Conservation (phyloP, 2,113 vertebrate genomes). For the Crotophaga sulcirostris region DNA sequence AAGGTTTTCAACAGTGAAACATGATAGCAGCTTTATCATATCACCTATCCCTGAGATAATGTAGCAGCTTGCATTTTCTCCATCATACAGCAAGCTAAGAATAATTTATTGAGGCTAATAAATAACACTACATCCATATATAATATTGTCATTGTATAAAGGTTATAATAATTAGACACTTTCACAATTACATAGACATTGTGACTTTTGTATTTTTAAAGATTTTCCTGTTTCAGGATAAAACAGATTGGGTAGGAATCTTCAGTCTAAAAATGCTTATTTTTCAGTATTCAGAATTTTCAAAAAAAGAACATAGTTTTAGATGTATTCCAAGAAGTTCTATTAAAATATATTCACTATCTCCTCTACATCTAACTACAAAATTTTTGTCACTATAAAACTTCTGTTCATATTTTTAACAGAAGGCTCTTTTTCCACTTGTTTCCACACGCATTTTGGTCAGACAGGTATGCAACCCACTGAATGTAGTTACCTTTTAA, state of each 20-base stretch:
- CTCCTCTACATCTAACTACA: background rate
- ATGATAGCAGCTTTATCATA: slow-evolving; percentile 56
- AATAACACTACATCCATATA: background rate
- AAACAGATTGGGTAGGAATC: background rate
- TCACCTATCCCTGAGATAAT: background rate
- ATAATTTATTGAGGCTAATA: background rate
- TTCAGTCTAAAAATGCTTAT: background rate
- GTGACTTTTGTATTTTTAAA: background rate
- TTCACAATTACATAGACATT: background rate
- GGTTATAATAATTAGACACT: background rate
- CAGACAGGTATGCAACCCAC: background rate
- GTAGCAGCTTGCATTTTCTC: background rate
- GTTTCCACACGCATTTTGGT: background rate
- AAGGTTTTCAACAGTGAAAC: slow-evolving; percentile 44
- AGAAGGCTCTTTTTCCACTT: background rate
- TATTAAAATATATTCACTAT: background rate
- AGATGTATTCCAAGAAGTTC: background rate
- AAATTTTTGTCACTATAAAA: background rate
- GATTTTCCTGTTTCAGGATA: background rate
- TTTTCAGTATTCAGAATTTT: background rate
- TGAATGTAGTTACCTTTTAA: background rate
- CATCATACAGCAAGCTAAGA: background rate
- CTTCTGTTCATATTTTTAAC: background rate
- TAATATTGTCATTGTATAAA: background rate
- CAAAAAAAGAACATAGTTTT: background rate